Evolutionary conservation across 2,113 vertebrate genomes (phyloP), one percentile per base, ranked within the genome.

Genomic region (Barbus barbus): DNA sequence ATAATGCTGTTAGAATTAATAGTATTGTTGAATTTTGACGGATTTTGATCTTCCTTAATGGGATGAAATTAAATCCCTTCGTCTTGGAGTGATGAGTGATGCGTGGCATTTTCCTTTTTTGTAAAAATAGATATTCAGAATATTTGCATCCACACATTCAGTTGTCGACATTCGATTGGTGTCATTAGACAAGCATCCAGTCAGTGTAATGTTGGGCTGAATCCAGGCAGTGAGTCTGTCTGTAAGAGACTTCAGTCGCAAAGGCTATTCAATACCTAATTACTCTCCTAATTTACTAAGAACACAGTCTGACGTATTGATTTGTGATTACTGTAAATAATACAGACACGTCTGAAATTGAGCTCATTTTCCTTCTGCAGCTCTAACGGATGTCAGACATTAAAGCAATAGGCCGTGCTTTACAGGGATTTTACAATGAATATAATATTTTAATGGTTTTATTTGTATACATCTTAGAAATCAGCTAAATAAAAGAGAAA

Each of bases 321-420:
- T 91, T 84, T 81, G 82, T 85, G 85, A 83, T 67, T 84, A 86
- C 69, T 73, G 71, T 76, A 87, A 84, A 85, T 83, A 51, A 83
- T 87, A 51, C 16, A 83, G 87, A 84, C 69, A 33, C 58, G 24
- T 41, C 33, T 74, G 9, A 44, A 41, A 51, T 36, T 79, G 46
- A 51, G 81, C 44, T 44, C 0, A 65, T 36, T 85, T 90, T 89
- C 71, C 51, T 88, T 71, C 91, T 88, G 88, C 22, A 58, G 53
- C 53, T n/a, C 53, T 22, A 58, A n/a, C 9, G 33, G 33, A 28
- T 69, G 11, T 24, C 36, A 24, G 12, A 61, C 0, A 28, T 36
- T 18, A 31, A 80, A 80, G 38, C 14, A 26, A 5, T 41, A 61
- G 5, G 11, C 16, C 4, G 14, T 22, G 33, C n/a, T 73, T n/a